Percentiles rank a stretch among this genome's conserved stretches.
Conservation (phyloP, 2,113 vertebrate genomes). For the Tinamus guttatus region DNA sequence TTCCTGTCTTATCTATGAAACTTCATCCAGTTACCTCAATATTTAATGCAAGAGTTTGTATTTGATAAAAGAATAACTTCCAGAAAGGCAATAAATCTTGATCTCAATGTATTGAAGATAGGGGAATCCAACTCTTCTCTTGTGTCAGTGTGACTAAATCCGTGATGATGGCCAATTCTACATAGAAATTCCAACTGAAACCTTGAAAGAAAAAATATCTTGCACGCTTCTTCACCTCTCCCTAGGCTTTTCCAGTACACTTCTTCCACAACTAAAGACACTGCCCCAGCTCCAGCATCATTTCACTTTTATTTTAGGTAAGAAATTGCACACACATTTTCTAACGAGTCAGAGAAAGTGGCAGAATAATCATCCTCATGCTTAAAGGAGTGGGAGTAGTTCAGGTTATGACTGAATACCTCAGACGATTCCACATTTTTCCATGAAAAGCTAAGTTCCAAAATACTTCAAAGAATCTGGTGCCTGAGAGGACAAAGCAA, state of each 20-base stretch:
- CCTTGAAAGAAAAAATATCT: background rate
- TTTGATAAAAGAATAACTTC: background rate
- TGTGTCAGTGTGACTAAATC: background rate
- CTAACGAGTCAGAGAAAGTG: background rate
- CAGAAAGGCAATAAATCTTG: background rate
- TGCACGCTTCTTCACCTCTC: background rate
- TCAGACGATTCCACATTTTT: background rate
- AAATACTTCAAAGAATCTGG: background rate
- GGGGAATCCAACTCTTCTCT: background rate
- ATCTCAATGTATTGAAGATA: background rate
- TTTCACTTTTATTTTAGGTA: background rate
- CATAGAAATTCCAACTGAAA: background rate
- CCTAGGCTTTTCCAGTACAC: background rate
- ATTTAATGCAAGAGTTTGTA: background rate
- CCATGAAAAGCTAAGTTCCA: background rate
- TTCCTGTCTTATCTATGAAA: background rate
- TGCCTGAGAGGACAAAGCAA: background rate
- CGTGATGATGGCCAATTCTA: background rate
- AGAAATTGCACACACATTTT: background rate
- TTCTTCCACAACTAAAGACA: background rate
- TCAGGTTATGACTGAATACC: background rate
- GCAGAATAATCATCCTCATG: background rate
- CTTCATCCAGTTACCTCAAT: background rate
- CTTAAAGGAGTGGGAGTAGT: accelerated
- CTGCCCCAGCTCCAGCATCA: accelerated